Base-by-base conservation (phyloP, 2,113 vertebrate species). In the Dendrocopos noguchii region DNA sequence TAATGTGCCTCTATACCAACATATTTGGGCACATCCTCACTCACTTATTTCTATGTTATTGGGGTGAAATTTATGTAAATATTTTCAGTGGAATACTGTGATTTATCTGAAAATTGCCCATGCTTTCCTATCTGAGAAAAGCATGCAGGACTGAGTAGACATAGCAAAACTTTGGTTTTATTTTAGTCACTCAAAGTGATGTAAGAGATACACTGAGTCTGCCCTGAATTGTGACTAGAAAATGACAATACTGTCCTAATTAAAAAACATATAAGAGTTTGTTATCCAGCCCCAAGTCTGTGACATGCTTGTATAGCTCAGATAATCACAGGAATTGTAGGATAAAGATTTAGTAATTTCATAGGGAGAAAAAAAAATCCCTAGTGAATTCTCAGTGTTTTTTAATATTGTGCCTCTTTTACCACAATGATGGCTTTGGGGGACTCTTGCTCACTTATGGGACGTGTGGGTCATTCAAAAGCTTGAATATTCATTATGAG, bases 401-500 rank as follows among this genome's bases (percentile, higher is more conserved):
- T 95, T 96, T 92, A 94, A 91, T 95, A 95, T 82, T 83, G 64
- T 91, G 39, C 72, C 57, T 57, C 29, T 94, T 57, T 66, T 72
- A 33, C 24, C 22, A 28, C 20, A 65, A 31, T 53, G 59, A 79
- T 84, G 79, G 80, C 71, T 84, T 93, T 94, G 28, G 88, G 88
- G 84, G 86, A 79, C 83, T 94, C 75, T 93, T 87, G 91, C 64
- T 93, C 72, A 92, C 84, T 94, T 95, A 92, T 95, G 91, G 84
- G 92, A 94, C 75, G 42, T 92, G 89, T 84, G 92, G 94, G 95
- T 96, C 94, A 85, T 94, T 94, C 4, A 0, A 82, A 95, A 92
- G 71, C 92, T 89, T 92, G 84, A 96, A 94, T 92, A 93, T 95
- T 93, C 91, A 91, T 94, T 89, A 84, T 64, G 84, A 96, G 94